Evolutionary conservation across 2,113 vertebrate species (phyloP).

Genomic region (Psilopsiagon aurifrons): DNA sequence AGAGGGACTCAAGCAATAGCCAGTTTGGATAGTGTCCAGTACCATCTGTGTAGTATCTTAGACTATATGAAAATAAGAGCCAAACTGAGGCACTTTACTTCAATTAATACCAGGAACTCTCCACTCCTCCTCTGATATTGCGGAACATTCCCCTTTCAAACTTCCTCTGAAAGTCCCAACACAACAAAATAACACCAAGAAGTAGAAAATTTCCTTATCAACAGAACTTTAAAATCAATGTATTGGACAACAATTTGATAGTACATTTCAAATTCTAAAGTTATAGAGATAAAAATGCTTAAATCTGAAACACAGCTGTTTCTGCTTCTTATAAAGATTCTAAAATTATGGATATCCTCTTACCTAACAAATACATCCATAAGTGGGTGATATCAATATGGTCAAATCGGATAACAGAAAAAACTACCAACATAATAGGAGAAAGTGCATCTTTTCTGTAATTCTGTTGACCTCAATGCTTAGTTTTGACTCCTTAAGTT

Average conservation of each 20-base stretch:
- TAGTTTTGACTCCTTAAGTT: not conserved
- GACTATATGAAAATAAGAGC: conserved; percentile 22
- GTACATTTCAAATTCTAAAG: not conserved
- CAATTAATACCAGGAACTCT: conserved; percentile 40
- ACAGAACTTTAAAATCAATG: not conserved
- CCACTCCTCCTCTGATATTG: conserved; percentile 51
- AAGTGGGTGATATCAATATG: not conserved
- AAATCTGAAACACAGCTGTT: not conserved
- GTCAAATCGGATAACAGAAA: not conserved
- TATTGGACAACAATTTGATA: not conserved
- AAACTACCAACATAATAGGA: not conserved
- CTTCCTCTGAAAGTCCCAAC: conserved; percentile 11
- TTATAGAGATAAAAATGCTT: not conserved
- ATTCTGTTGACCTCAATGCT: not conserved
- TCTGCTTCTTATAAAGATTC: not conserved
- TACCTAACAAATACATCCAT: not conserved
- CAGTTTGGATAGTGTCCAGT: conserved; percentile 68
- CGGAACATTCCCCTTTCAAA: not conserved
- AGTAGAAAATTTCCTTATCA: conserved; percentile 7
- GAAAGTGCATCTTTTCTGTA: not conserved
- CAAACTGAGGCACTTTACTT: conserved; percentile 58
- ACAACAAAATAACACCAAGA: conserved; percentile 7
- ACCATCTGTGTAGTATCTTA: conserved; percentile 71
- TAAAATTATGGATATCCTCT: not conserved
- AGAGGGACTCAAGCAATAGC: conserved; percentile 60